Evolutionary conservation across 2,797 vertebrate species (phyloP).

Genomic region (Gobio occitaniae): DNA sequence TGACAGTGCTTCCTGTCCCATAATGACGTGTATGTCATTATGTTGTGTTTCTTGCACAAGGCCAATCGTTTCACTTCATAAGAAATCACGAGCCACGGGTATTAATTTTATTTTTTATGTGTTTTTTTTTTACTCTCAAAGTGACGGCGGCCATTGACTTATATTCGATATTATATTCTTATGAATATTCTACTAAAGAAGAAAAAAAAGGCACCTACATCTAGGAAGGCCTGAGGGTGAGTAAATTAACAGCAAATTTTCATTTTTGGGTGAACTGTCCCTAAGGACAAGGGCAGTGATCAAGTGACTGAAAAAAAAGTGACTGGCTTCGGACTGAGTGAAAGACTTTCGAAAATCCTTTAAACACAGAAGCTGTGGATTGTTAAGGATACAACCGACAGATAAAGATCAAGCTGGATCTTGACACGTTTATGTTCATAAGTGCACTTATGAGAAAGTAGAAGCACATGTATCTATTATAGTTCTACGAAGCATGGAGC

Average conservation of each 20-base stretch:
- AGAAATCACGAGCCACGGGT: too few species aligned
- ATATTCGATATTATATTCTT: too few species aligned
- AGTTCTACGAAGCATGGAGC: background rate
- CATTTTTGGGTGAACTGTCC: background rate
- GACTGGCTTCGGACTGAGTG: background rate
- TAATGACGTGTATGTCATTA: too few species aligned
- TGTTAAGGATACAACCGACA: conserved; percentile 20
- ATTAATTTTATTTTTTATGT: too few species aligned
- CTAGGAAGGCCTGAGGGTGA: background rate
- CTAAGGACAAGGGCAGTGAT: background rate
- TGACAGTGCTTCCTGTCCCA: too few species aligned
- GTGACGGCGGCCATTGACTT: background rate
- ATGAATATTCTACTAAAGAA: background rate
- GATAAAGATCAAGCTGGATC: conserved; percentile 83
- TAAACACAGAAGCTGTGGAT: background rate
- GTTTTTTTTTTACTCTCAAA: background rate
- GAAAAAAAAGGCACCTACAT: background rate
- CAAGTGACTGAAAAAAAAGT: background rate
- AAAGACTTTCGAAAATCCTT: conserved; percentile 2
- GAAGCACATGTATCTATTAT: conserved; percentile 29
- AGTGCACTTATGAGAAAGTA: conserved; percentile 64
- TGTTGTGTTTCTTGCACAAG: too few species aligned
- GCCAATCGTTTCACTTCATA: too few species aligned
- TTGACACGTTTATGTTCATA: conserved; percentile 74
- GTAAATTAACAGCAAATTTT: background rate